Evolutionary conservation across 1,140 invertebrate genomes (phyloP).

Genomic region (Drosophila jambulina): DNA sequence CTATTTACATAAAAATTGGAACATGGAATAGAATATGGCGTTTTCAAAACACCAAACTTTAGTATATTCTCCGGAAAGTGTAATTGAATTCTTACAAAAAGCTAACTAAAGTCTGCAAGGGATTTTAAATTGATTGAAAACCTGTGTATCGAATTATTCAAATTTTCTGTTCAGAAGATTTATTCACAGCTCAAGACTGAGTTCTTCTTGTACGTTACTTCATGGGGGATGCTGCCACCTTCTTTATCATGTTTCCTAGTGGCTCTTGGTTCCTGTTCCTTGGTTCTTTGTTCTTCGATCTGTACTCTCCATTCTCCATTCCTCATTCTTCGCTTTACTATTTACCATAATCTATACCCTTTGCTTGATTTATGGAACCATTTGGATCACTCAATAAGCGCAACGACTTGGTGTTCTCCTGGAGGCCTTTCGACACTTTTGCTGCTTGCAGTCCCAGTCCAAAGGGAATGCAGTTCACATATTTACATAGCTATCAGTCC

Average conservation of each 20-base stretch:
- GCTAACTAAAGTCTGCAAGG: background rate
- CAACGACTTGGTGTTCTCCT: conserved; percentile 6
- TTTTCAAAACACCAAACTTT: background rate
- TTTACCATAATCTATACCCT: conserved; percentile 29
- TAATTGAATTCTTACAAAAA: background rate
- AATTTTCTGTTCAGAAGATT: conserved; percentile 1
- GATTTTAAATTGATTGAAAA: conserved; percentile 14
- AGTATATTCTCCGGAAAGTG: background rate
- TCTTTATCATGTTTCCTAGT: conserved; percentile 7
- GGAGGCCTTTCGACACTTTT: conserved; percentile 33
- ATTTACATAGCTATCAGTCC: conserved; percentile 49
- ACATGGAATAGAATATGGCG: background rate
- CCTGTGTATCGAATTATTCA: conserved; percentile 18
- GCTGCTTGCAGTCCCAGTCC: background rate
- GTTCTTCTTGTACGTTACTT: background rate
- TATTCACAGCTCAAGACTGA: conserved; percentile 9
- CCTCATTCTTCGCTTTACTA: background rate
- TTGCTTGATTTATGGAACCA: conserved; percentile 55
- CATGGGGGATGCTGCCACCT: conserved; percentile 5
- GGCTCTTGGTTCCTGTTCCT: background rate
- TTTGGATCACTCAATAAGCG: conserved; percentile 57
- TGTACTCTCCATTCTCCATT: background rate
- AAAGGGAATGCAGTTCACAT: conserved; percentile 16
- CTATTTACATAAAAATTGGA: background rate
- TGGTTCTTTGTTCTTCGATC: background rate